Conservation (phyloP, 2,888 invertebrate genomes). For the Silvanus unidentatus region DNA sequence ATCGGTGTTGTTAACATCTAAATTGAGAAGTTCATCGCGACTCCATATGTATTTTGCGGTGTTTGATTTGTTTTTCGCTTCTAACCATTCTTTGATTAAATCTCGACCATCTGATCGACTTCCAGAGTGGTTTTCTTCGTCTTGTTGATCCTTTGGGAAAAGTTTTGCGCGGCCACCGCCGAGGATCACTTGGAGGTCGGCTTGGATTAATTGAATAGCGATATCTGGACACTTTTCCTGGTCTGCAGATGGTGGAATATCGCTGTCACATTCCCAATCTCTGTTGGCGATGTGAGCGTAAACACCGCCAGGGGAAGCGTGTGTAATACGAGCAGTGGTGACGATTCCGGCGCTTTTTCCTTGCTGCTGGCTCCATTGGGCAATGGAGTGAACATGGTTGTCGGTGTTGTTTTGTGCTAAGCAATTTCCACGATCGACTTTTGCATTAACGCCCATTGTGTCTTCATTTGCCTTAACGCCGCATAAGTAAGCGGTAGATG, state of each 20-base stretch:
- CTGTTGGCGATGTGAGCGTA: conserved; percentile 66
- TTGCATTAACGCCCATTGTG: conserved; percentile 66
- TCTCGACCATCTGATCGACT: conserved; percentile 57
- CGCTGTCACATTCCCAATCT: conserved; percentile 64
- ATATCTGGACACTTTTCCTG: conserved; percentile 56
- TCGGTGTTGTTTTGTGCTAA: conserved; percentile 48
- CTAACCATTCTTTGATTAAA: conserved; percentile 64
- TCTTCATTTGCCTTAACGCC: conserved; percentile 72
- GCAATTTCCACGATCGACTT: conserved; percentile 59
- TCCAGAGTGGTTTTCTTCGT: conserved; percentile 50
- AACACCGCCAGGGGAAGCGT: conserved; percentile 63
- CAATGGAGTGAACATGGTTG: conserved; percentile 59
- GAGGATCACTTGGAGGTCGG: conserved; percentile 63
- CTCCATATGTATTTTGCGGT: conserved; percentile 54
- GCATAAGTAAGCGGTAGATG: conserved; percentile 71
- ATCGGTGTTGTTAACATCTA: neutral
- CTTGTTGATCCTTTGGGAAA: conserved; percentile 49
- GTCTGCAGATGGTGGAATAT: too few relatives aligned
- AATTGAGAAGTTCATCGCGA: conserved; percentile 50
- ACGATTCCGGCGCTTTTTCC: conserved; percentile 61
- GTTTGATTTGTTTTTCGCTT: too few relatives aligned
- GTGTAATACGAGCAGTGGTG: conserved; percentile 71
- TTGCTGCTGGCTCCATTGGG: conserved; percentile 63
- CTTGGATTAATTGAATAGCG: conserved; percentile 61
- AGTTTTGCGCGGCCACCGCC: conserved; percentile 68